phyloP scores from a whole-genome alignment of 2,888 invertebrate genomes.

The Cantharis rufa region DNA sequence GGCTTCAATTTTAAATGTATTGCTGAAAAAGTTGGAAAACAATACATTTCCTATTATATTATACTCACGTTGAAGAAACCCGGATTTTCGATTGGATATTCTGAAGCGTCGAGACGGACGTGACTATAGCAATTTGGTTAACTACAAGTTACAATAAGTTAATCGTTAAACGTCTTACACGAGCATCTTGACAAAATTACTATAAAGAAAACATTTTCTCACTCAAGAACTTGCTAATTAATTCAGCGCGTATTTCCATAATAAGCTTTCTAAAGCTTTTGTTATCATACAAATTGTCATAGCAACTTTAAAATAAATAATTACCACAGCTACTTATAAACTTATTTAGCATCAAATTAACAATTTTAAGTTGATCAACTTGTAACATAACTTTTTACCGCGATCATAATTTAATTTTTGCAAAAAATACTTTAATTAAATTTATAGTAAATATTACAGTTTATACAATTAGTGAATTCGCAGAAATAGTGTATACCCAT shows the following conservation, averaged over 20 bases:
- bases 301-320: not conserved
- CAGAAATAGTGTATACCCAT: no score
- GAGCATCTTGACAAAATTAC: slow-evolving; percentile 6
- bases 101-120: slow-evolving; percentile 13
- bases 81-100: slow-evolving; percentile 13
- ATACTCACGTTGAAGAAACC: slow-evolving; percentile 7
- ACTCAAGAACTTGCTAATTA: slow-evolving; percentile 14
- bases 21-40: not conserved
- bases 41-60: slow-evolving; percentile 4
- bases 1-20: not conserved
- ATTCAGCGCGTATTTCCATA: not conserved
- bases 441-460: no score
- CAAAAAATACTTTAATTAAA: no score
- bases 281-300: not conserved
- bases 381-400: no score
- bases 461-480: no score
- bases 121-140: slow-evolving; percentile 18
- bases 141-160: slow-evolving; percentile 13
- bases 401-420: no score
- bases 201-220: slow-evolving; percentile 12
- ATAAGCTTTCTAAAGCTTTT: not conserved
- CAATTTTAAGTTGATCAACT: not conserved
- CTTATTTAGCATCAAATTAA: not conserved
- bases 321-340: not conserved
- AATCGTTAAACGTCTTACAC: slow-evolving; percentile 8